phyloP scores from a whole-genome alignment of 2,888 invertebrate genomes.

The Hypselothyrea guttata region DNA sequence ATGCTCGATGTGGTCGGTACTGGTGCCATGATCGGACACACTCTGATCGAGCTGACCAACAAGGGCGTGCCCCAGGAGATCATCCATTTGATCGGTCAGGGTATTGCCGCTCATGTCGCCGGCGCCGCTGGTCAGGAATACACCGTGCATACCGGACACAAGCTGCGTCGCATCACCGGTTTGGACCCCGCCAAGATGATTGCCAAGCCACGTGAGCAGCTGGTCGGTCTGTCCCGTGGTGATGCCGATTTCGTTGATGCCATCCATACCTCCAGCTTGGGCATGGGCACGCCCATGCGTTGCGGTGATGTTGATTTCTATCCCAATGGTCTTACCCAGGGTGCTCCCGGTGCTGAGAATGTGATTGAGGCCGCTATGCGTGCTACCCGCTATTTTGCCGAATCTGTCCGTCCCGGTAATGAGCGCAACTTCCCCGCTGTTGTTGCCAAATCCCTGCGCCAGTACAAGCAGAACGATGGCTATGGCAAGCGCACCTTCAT shows the following conservation, averaged over 20 bases:
- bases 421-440: slow-evolving; percentile 80
- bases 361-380: slow-evolving; percentile 77
- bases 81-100: slow-evolving; percentile 78
- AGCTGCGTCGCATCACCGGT: slow-evolving; percentile 80
- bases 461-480: slow-evolving; percentile 76
- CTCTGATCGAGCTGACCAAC: slow-evolving; percentile 65
- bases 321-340: slow-evolving; percentile 76
- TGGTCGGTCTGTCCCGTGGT: slow-evolving; percentile 77
- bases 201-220: slow-evolving; percentile 54
- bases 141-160: slow-evolving; percentile 70
- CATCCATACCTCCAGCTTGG: slow-evolving; percentile 79
- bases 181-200: slow-evolving; percentile 77
- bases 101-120: slow-evolving; percentile 79
- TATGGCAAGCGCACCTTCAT: slow-evolving; percentile 76
- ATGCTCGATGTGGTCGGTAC: slow-evolving; percentile 67
- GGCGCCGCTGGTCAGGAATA: slow-evolving; percentile 79
- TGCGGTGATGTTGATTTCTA: slow-evolving; percentile 80
- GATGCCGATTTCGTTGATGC: slow-evolving; percentile 81
- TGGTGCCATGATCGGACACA: slow-evolving; percentile 68
- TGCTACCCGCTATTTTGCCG: slow-evolving; percentile 79
- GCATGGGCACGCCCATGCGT: slow-evolving; percentile 65
- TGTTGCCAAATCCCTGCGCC: slow-evolving; percentile 74
- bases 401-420: slow-evolving; percentile 79
- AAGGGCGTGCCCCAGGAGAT: slow-evolving; percentile 68
- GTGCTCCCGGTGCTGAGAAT: slow-evolving; percentile 74